A percentile compares a stretch with the other conserved stretches of the same genome.
phyloP scores from a whole-genome alignment of 2,113 vertebrate species.

The Neodontobutis hainanensis region DNA sequence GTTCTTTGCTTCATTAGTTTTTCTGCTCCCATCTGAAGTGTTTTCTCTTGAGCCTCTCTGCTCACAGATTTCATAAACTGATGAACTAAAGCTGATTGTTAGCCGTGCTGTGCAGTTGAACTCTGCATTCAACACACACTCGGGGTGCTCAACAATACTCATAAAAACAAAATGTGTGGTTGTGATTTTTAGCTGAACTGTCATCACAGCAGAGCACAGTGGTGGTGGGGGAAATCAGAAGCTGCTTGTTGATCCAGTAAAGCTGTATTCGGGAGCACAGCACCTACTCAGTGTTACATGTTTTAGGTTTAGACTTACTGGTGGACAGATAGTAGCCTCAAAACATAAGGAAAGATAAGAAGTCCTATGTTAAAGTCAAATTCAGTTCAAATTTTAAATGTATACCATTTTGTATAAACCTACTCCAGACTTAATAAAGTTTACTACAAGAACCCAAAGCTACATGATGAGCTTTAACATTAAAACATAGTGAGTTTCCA shows the following conservation, averaged over 20 bases:
- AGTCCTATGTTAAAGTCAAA: no score
- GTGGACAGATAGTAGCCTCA: no score
- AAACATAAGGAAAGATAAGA: no score
- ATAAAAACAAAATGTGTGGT: constrained; percentile 14
- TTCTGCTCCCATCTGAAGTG: constrained; percentile 16
- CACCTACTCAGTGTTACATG: constrained; percentile 18
- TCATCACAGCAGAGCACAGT: constrained; percentile 16
- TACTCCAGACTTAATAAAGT: no score
- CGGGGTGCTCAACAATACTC: constrained; percentile 17
- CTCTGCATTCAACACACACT: constrained; percentile 30
- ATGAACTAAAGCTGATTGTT: constrained; percentile 36
- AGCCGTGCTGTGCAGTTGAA: constrained; percentile 30
- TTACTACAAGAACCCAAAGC: no score
- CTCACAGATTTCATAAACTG: constrained; percentile 24
- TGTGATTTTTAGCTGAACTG: constrained; percentile 28
- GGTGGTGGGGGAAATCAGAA: constrained; percentile 19
- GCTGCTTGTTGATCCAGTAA: constrained; percentile 32
- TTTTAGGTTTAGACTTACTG: constrained; percentile 16
- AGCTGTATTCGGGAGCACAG: constrained; percentile 22
- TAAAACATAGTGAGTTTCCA: no score
- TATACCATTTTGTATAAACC: no score
- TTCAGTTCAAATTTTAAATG: no score
- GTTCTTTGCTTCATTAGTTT: constrained; percentile 4
- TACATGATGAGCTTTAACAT: no score
- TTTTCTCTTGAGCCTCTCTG: constrained; percentile 15